These are phyloP conservation scores for Heterodera carotae DNA, from an alignment of 1,140 invertebrate species.

Conservation along the genomic window DNA sequence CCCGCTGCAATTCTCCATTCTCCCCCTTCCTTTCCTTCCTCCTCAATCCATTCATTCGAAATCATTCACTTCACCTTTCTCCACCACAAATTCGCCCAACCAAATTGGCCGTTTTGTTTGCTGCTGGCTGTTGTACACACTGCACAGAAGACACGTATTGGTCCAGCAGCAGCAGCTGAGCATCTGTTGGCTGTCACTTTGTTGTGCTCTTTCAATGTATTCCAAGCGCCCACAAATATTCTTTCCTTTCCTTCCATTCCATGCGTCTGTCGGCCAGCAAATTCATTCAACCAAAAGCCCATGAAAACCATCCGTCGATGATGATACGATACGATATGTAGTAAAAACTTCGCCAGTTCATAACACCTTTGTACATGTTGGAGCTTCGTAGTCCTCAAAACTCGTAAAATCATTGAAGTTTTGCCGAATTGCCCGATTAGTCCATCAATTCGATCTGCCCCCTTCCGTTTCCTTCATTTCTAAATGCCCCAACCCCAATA, in stretches of 20 bases:
- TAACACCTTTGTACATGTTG: background rate
- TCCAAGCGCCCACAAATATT: background rate
- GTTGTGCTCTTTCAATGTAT: background rate
- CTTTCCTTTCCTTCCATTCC: no score
- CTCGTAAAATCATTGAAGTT: background rate
- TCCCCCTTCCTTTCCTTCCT: no score
- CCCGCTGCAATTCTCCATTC: no score
- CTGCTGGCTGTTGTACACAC: background rate
- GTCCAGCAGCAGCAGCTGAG: background rate
- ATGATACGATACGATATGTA: background rate
- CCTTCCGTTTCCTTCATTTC: background rate
- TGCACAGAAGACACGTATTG: background rate
- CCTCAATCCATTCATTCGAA: no score
- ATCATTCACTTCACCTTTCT: background rate
- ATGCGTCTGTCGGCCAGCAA: background rate
- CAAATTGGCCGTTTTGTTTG: background rate
- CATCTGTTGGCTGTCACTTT: background rate
- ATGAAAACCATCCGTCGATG: background rate
- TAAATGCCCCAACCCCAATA: background rate
- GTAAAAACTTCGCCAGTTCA: background rate
- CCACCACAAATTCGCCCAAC: background rate
- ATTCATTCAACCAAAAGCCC: background rate
- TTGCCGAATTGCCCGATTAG: background rate
- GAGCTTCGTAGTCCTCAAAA: background rate
- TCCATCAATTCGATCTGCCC: background rate